These are phyloP conservation scores for Sinonovacula constricta DNA, from an alignment of 1,140 invertebrate genomes.

Conservation along the genomic window DNA sequence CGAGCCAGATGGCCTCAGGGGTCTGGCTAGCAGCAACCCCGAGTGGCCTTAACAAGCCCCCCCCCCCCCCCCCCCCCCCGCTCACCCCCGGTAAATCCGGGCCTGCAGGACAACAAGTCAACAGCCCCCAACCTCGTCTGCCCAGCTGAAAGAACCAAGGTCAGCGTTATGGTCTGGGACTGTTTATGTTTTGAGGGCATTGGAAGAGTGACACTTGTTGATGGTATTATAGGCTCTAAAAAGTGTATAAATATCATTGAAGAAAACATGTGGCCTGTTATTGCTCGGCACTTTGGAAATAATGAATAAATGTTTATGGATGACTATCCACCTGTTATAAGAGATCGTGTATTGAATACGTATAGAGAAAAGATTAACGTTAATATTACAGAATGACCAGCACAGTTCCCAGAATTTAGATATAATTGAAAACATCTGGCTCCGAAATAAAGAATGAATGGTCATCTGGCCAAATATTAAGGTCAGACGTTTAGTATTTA, in stretches of 20 bases:
- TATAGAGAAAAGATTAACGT: neutral
- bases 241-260: slow-evolving; percentile 13
- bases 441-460: neutral
- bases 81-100: no score
- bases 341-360: neutral
- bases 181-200: slow-evolving; percentile 15
- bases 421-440: neutral
- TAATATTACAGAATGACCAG: neutral
- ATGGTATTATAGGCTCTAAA: slow-evolving; percentile 8
- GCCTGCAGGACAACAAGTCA: neutral
- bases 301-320: slow-evolving; percentile 19
- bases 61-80: no score
- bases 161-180: neutral
- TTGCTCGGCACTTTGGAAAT: slow-evolving; percentile 1
- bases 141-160: no score
- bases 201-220: slow-evolving; percentile 4
- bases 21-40: no score
- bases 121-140: no score
- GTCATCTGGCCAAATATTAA: neutral
- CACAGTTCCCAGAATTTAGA: neutral
- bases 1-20: no score
- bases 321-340: slow-evolving; percentile 15
- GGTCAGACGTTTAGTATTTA: neutral
- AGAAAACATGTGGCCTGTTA: slow-evolving; percentile 20
- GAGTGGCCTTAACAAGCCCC: no score